phyloP scores from a whole-genome alignment of 2,113 vertebrate genomes.

The Amblyornis subalaris region DNA sequence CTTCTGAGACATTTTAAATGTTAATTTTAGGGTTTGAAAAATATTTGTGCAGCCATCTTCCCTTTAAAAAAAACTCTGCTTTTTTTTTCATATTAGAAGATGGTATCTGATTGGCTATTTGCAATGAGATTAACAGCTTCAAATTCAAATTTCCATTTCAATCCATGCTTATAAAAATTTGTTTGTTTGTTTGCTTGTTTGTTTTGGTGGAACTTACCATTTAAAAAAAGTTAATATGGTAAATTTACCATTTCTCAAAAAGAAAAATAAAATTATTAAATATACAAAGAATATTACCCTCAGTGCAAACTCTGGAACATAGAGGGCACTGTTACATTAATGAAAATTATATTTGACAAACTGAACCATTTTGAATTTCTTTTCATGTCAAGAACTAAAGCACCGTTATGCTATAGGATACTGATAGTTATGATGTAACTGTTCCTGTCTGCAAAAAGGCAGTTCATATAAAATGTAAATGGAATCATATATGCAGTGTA shows the following conservation, averaged over 20 bases:
- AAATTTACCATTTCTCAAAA: background rate
- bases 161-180: background rate
- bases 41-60: background rate
- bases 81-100: background rate
- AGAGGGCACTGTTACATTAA: slow-evolving; percentile 68
- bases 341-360: slow-evolving; percentile 23
- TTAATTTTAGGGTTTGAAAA: background rate
- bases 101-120: background rate
- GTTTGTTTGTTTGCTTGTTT: background rate
- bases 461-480: background rate
- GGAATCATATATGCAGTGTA: background rate
- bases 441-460: background rate
- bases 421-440: background rate
- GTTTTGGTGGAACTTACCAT: background rate
- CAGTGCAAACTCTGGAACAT: slow-evolving; percentile 38
- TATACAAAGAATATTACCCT: background rate
- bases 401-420: background rate
- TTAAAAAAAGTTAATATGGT: background rate
- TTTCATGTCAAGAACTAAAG: background rate
- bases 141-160: background rate
- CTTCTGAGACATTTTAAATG: background rate
- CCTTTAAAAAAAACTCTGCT: background rate
- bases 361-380: background rate
- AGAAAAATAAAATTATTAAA: background rate
- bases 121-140: background rate